Evolutionary conservation across 2,113 vertebrate genomes (phyloP), one percentile per base, ranked within the genome.

Genomic region (Lepus americanus): DNA sequence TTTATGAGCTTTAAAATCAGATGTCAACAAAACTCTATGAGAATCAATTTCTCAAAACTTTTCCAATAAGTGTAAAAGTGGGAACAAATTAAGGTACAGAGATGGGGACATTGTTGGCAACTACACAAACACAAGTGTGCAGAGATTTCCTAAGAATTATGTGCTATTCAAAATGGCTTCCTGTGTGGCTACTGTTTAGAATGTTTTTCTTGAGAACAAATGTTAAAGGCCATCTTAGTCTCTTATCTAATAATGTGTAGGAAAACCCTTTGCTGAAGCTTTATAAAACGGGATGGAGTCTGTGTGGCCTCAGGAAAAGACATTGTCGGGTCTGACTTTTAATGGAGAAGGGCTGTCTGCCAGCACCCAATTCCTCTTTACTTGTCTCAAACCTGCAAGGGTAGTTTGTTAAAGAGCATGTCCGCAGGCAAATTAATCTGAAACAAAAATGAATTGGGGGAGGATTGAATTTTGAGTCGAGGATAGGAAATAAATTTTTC

Each of bases 391-490:
- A 72, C 17, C 44, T 81, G 29, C 0, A 3, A 70, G 31, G 67
- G 70, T 59, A 20, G 36, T 69, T 87, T 87, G 76, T 90, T 82
- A 89, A 90, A 53, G 77, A n/a, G 31, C 39, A 93, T 93, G 33
- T 95, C 87, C 81, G 90, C 1, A 0, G 90, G 87, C 86, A 92
- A 89, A 96, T 94, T 92, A 89, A 91, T 90, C 70, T 80, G 53
- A 79, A 89, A 59, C 22, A 63, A 94, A 94, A 89, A 94, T 86
- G 92, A 97, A 92, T n/a, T 78, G 33, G 49, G 39, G 55, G 63
- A 89, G 74, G 66, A 77, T 25, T 94, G 89, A 91, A 70, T 94
- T 96, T 94, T 95, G 61, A 92, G 64, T 88, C 74, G 69, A 95
- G 94, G 89, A 84, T 84, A 78, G 27, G 69, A 87, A 79, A 85